Conservation (phyloP, 2,113 vertebrate genomes). For the Limanda limanda region DNA sequence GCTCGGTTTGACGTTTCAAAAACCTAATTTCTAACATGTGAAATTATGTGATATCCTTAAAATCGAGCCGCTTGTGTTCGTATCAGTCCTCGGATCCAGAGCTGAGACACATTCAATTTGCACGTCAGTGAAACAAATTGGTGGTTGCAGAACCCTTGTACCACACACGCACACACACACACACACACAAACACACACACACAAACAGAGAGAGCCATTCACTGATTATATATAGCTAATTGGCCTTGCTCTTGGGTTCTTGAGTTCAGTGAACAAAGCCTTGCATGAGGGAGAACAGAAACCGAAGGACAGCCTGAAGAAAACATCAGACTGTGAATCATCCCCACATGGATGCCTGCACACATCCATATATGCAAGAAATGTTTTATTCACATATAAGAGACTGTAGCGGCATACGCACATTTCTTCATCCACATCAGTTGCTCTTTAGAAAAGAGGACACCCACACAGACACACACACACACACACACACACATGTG, state of each 20-base stretch:
- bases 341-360: conserved; percentile 10
- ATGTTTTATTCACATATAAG: neutral
- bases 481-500: neutral
- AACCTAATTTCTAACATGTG: conserved; percentile 37
- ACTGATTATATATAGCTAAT: conserved; percentile 61
- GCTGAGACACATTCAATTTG: conserved; percentile 47
- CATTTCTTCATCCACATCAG: conserved; percentile 7
- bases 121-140: conserved; percentile 59
- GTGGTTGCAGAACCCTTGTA: conserved; percentile 37
- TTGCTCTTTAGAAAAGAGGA: neutral
- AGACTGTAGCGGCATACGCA: neutral
- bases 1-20: conserved; percentile 30
- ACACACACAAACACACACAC: conserved; percentile 12
- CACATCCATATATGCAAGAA: conserved; percentile 17
- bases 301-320: conserved; percentile 18
- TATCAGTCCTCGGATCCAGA: conserved; percentile 32
- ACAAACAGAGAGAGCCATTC: conserved; percentile 7
- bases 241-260: conserved; percentile 45
- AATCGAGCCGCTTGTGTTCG: neutral
- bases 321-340: conserved; percentile 14
- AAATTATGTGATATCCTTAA: conserved; percentile 36
- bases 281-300: conserved; percentile 26
- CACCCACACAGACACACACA: conserved; percentile 25
- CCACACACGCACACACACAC: conserved; percentile 11
- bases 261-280: conserved; percentile 52